Base-by-base conservation (phyloP, 2,888 invertebrate genomes). In the Himalopsyche japonica region DNA sequence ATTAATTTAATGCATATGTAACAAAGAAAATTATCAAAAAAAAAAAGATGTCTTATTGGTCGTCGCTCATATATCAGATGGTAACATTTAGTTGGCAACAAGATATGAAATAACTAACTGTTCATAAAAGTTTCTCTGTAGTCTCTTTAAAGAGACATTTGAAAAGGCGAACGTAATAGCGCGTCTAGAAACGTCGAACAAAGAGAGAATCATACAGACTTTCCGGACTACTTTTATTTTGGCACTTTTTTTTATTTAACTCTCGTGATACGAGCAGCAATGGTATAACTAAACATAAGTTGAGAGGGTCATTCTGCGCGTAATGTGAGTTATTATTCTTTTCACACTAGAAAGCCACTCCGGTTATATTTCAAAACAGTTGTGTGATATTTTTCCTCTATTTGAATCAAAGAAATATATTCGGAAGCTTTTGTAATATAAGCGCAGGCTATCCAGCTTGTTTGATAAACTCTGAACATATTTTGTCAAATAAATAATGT, bases 141-240 rank as follows among this genome's bases (percentile, higher is more conserved):
- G 81, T 76, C 81, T 80, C 81, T 84, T 84, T 84, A 84, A 84
- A 84, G 80, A 47, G 57, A 79, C 77, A 81, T 84, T 84, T 84
- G 79, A 76, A 48, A 12, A 76, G 43, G 80, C 48, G 70, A 79
- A 64, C 77, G 83, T 84, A 80, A 83, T 48, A 76, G 83, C 77
- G 77, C 82, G 82, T 82, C 82, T 82, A 76, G 76, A 76, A 76
- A 30, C 76, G 76, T 76, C 76, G 76, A 82, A 82, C 82, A 82
- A 82, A 78, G 77, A 76, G 37, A n/a, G 76, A 32, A 82, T 78
- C 78, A 47, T 82, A 76, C 24, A 81, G 70, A 37, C 76, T 76
- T 76, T 81, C 81, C 32, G 47, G 76, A 47, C 76, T 81, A 32
- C 76, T 76, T 81, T 81, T 76, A 81, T 76, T 76, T 76, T 47